A percentile compares a stretch with the other conserved stretches of the same genome.
These are phyloP conservation scores for Entomobrya proxima DNA, from an alignment of 2,888 invertebrate genomes.

Conservation along the genomic window DNA sequence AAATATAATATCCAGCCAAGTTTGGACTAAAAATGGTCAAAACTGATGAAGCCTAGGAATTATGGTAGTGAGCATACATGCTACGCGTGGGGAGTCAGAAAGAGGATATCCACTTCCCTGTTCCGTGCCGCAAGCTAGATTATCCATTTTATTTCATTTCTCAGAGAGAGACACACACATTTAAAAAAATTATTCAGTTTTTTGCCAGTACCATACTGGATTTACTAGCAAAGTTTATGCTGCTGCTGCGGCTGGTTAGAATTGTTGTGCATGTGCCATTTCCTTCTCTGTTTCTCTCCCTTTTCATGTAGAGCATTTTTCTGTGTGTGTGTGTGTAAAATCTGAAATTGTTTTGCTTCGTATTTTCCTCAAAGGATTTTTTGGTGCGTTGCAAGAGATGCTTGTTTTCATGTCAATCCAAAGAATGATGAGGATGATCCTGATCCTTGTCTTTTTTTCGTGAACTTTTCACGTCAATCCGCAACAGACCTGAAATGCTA, in stretches of 20 bases:
- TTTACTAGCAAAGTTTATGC: too few relatives aligned
- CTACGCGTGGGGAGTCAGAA: background rate
- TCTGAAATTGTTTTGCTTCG: background rate
- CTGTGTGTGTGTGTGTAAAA: background rate
- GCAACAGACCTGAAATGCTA: background rate
- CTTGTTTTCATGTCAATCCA: background rate
- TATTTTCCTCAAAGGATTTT: background rate
- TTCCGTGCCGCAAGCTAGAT: conserved; percentile 26
- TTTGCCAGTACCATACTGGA: too few relatives aligned
- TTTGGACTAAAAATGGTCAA: background rate
- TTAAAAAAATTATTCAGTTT: conserved; percentile 25
- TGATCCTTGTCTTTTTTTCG: conserved; percentile 7
- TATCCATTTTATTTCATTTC: conserved; percentile 6
- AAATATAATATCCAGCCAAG: background rate
- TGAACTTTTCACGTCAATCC: background rate
- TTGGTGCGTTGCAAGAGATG: background rate
- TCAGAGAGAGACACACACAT: background rate
- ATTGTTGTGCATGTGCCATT: background rate
- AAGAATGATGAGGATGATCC: conserved; percentile 3
- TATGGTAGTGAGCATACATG: conserved; percentile 30
- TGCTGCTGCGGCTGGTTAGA: too few relatives aligned
- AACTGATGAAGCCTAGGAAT: background rate
- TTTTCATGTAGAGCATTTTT: conserved; percentile 20
- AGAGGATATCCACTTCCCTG: conserved; percentile 37
- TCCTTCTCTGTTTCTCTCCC: background rate